Evolutionary conservation across 1,140 invertebrate species (phyloP), one percentile per base, ranked within the genome.

Genomic region (Atta texana): DNA sequence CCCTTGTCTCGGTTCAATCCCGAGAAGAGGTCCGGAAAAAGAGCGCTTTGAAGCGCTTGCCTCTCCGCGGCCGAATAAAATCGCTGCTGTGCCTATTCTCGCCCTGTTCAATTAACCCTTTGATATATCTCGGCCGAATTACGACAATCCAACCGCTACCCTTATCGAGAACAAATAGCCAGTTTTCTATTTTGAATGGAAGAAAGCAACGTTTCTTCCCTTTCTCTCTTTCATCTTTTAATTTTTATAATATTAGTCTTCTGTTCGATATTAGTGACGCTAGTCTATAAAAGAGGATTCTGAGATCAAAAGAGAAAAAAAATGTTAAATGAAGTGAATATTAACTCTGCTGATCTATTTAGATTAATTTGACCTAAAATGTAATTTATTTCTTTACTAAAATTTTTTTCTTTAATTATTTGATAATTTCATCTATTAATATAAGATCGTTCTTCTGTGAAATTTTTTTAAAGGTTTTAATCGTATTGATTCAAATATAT

Each of bases 1-100:
- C 88, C 90, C 90, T 86, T 91, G 90, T 91, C 90, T 89, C 69
- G 61, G 72, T 86, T 85, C 88, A 76, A 88, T 91, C 81, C 71
- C 63, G 71, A 66, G 82, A 87, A 74, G 21, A 57, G 28, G 63
- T 66, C 64, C 16, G 71, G 55, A 49, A 85, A 88, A 89, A 89
- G 64, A 55, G 64, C 28, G 44, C 74, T 85, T 85, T 61, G 80
- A 61, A 59, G 59, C 34, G 24, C 44, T 74, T 57, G 57, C 44
- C 66, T 89, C 69, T 76, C 28, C 75, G 44, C 31, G 55, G 44
- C 16, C 55, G 39, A 74, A 77, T 72, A 69, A 85, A 87, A 72
- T 76, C 31, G 63, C 72, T 21, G 28, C 44, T 63, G 31, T 44
- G 44, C 66, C 53, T 59, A 34, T 55, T 57, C 53, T 31, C 57